Evolutionary conservation across 2,797 vertebrate genomes (phyloP).

Genomic region (Micropoecilia bifurca): DNA sequence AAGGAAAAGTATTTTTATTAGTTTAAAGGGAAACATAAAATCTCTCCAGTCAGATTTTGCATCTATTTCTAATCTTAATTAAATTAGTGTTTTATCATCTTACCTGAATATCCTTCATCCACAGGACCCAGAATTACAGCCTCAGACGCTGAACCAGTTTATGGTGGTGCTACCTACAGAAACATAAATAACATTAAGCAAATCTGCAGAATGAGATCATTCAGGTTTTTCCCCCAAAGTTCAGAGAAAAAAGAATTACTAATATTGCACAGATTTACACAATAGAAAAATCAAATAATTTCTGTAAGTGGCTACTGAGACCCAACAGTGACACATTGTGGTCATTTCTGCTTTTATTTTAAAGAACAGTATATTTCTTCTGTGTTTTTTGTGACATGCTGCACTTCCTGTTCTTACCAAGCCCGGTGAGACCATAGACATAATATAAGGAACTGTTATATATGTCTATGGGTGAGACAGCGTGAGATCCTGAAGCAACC

Average conservation of each 20-base stretch:
- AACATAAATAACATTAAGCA: conserved; percentile 8
- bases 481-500: too few species aligned
- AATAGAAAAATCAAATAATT: too few species aligned
- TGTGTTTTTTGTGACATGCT: too few species aligned
- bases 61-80: not conserved
- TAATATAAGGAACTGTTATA: too few species aligned
- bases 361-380: too few species aligned
- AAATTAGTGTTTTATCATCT: not conserved
- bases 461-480: too few species aligned
- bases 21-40: not conserved
- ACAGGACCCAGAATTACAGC: accelerated
- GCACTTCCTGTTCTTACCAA: too few species aligned
- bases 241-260: not conserved
- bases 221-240: not conserved
- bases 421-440: too few species aligned
- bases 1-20: not conserved
- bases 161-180: conserved; percentile 50
- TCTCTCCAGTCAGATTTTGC: not conserved
- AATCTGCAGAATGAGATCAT: not conserved
- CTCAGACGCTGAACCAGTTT: not conserved
- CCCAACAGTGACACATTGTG: too few species aligned
- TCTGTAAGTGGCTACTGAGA: too few species aligned
- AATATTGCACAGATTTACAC: too few species aligned
- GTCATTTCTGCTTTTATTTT: too few species aligned
- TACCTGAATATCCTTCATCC: conserved; percentile 66